phyloP scores from a whole-genome alignment of 2,797 vertebrate species.

The Anisognathus igniventris region DNA sequence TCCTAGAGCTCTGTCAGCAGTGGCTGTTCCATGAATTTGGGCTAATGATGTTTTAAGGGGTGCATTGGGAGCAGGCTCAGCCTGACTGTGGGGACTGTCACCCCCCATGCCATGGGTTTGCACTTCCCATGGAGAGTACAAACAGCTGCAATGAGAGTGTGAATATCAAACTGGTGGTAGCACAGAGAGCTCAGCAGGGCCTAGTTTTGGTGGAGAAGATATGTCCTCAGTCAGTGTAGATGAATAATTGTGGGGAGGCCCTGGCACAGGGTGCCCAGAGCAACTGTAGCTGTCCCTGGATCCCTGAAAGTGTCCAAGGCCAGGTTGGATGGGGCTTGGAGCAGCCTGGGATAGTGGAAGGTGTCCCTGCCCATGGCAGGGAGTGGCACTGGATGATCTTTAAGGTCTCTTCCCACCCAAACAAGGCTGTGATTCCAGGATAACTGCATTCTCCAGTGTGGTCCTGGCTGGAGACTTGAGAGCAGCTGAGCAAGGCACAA shows the following conservation, averaged over 20 bases:
- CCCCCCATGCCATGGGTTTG: neutral
- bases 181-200: neutral
- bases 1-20: neutral
- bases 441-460: accelerated
- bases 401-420: neutral
- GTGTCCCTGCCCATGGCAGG: neutral
- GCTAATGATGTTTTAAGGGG: neutral
- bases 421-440: accelerated
- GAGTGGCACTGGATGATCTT: neutral
- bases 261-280: neutral
- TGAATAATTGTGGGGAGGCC: accelerated
- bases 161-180: neutral
- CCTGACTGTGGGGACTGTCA: neutral
- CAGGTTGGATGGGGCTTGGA: accelerated
- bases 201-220: neutral
- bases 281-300: neutral
- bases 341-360: accelerated
- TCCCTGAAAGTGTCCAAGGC: neutral
- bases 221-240: accelerated
- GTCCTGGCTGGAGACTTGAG: neutral
- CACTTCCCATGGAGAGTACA: neutral
- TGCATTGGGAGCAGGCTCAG: neutral
- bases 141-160: accelerated
- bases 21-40: neutral
- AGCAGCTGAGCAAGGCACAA: neutral